Evolutionary conservation across 2,888 invertebrate species (phyloP), one percentile per base, ranked within the genome.

Genomic region (Megamerina dolium): DNA sequence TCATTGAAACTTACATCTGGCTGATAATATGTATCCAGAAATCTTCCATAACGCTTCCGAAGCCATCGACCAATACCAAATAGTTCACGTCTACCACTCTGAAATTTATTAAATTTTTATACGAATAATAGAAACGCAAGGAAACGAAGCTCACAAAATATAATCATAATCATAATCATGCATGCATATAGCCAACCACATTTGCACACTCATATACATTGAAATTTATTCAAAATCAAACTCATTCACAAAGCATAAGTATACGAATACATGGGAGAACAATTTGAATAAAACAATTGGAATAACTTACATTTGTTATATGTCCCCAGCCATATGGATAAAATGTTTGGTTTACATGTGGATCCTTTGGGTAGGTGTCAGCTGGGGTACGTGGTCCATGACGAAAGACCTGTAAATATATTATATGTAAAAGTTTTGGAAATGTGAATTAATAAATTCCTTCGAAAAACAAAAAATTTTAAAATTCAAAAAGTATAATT

Each of bases 371-470:
- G 63, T 84, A 90, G 3, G 84, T 81, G 51, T 79, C 77, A 20
- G 82, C 81, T 4, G 88, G 88, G 46, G 87, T 84, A 60, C 90
- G 74, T 49, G 82, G 81, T 16, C 89, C 89, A 76, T 90, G 90
- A 41, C 89, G 75, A 68, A 80, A 84, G 36, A 89, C 72, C 85
- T 87, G 64, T 45, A 73, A 71, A 46, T 41, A 30, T 19, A n/a
- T n/a, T n/a, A n/a, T n/a, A n/a, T n/a, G n/a, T n/a, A n/a, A 26
- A 43, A 34, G 14, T 4, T 12, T n/a, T 8, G n/a, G 4, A 29
- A 9, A 27, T 41, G 1, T 6, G 17, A 14, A 14, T 4, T 32
- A n/a, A 14, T 1, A 16, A 32, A 32, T 13, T 32, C 14, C 9
- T 5, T 14, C 4, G 6, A 5, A 14, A 16, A 14, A 3, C 3